Percentiles rank a stretch among this genome's conserved stretches.
Conservation (phyloP, 1,140 invertebrate species). For the Heliothis virescens region DNA sequence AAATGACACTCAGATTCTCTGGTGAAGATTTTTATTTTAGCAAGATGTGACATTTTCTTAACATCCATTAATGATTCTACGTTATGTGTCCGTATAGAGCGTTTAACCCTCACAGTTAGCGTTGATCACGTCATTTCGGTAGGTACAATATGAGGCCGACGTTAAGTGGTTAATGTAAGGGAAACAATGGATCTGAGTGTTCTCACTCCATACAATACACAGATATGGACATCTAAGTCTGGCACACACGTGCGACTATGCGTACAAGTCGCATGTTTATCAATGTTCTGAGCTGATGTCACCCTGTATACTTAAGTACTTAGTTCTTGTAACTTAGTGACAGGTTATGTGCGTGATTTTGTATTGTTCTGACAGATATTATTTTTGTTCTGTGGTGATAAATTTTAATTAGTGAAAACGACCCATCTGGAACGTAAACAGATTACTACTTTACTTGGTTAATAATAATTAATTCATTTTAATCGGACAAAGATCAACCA, state of each 20-base stretch:
- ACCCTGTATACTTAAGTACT: background rate
- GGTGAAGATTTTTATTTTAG: background rate
- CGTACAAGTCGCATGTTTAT: background rate
- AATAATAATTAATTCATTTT: background rate
- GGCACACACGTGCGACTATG: background rate
- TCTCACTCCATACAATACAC: background rate
- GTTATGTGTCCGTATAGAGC: background rate
- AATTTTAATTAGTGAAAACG: too few relatives aligned
- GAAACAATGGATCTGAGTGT: conserved; percentile 56
- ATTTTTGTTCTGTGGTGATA: too few relatives aligned
- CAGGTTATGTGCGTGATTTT: too few relatives aligned
- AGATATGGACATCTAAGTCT: conserved; percentile 4
- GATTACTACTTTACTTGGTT: background rate
- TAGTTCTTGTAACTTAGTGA: too few relatives aligned
- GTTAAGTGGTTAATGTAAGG: conserved; percentile 65
- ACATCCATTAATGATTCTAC: background rate
- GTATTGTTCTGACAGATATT: too few relatives aligned
- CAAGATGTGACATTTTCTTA: background rate
- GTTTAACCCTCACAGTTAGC: conserved; percentile 25
- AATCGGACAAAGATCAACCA: conserved; percentile 1
- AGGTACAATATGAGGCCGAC: conserved; percentile 35
- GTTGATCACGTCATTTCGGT: conserved; percentile 50
- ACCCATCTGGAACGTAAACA: background rate
- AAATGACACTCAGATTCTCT: background rate
- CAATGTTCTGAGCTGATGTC: conserved; percentile 1